Conservation (phyloP, 2,113 vertebrate genomes). For the Dryoscopus gambensis region DNA sequence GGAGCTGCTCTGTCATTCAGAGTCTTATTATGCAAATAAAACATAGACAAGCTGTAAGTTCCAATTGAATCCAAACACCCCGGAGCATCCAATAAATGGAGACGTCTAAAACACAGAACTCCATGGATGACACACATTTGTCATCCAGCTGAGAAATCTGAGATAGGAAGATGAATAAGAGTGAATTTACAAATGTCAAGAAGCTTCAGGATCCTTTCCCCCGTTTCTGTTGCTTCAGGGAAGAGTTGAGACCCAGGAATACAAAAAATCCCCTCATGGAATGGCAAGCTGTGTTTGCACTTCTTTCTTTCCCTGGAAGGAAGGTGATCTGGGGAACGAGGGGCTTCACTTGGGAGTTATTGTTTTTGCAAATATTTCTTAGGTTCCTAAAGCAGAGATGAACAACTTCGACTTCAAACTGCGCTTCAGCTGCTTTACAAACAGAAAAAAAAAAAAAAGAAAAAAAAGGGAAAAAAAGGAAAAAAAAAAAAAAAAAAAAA, state of each 20-base stretch:
- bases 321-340: not conserved
- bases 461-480: not conserved
- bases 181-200: conserved; percentile 40
- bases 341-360: not conserved
- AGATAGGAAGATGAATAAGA: conserved; percentile 34
- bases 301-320: not conserved
- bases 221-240: conserved; percentile 29
- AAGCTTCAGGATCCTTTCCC: conserved; percentile 7
- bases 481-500: not conserved
- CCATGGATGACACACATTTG: conserved; percentile 36
- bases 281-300: not conserved
- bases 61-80: conserved; percentile 68
- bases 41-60: conserved; percentile 71
- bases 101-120: conserved; percentile 43
- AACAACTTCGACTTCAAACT: not conserved
- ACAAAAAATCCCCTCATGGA: not conserved
- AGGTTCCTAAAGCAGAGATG: not conserved
- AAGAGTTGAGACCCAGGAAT: not conserved
- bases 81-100: conserved; percentile 60
- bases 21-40: conserved; percentile 78
- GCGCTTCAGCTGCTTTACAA: not conserved
- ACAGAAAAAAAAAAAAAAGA: not conserved
- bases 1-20: conserved; percentile 74
- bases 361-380: conserved; percentile 1
- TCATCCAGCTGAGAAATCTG: conserved; percentile 59